Base-by-base conservation (phyloP, 2,113 vertebrate genomes). In the Lepus americanus region DNA sequence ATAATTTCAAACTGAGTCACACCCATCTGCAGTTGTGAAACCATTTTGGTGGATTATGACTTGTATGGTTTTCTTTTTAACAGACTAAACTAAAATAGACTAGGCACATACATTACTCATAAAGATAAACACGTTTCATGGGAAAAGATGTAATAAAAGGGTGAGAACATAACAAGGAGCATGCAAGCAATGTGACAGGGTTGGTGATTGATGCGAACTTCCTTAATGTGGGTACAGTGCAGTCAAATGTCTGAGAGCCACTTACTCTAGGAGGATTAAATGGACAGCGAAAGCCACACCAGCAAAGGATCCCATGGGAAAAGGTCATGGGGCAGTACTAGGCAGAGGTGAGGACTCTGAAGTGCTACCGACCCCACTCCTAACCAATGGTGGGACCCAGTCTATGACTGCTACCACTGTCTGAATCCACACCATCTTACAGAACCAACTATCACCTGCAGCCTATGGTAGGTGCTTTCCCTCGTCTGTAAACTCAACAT, bases 331-430 rank as follows among this genome's bases (percentile, higher is more conserved):
- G 39, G 59, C 29, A 27, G 29, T 23, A 1, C 53, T 16, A 22
- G n/a, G 79, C 4, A 72, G 11, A 33, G 19, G 11, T 23, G 11
- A 36, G 39, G 61, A 67, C 13, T 49, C 22, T 23, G 72, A 27
- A 2, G 31, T 92, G 25, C 0, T 2, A 27, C 13, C 3, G 6
- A 49, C 51, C 73, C 19, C 12, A 3, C 53, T 11, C 0, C 8
- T 31, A 5, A 33, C n/a, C 11, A 33, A 27, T 8, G 1, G 11
- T 20, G 14, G 44, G 6, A 6, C 39, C 39, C n/a, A 36, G 5
- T 4, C 10, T 23, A 14, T 19, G 70, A 20, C 77, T 44, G 36
- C 12, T 59, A 19, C 4, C 13, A 59, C 55, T 17, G 20, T 59
- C 55, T 16, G 19, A 19, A 44, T 44, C 44, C 44, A 59, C 3